phyloP scores from a whole-genome alignment of 2,888 invertebrate species.

The Heliconius hortense region DNA sequence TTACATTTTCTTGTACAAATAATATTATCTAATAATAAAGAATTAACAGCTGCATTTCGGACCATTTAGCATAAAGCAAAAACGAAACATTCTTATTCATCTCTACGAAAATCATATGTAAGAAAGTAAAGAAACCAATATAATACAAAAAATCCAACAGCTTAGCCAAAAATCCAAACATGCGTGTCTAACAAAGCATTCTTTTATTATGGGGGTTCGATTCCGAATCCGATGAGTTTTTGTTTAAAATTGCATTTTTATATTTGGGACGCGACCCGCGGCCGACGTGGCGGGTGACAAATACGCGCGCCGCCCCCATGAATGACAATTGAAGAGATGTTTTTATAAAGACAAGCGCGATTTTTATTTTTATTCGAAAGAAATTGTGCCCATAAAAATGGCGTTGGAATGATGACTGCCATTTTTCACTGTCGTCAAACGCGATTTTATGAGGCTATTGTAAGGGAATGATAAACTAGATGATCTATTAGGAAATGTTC shows the following conservation, averaged over 20 bases:
- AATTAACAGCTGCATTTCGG: too few species aligned
- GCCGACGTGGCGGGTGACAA: constrained; percentile 77
- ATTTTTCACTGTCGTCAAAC: constrained; percentile 78
- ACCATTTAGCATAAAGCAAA: not conserved
- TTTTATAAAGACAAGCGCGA: constrained; percentile 77
- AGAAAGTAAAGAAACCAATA: not conserved
- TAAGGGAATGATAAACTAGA: constrained; percentile 37
- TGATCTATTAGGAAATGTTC: constrained; percentile 11
- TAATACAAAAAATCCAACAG: constrained; percentile 20
- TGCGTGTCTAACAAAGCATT: constrained; percentile 64
- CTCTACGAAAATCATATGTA: not conserved
- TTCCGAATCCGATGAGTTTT: constrained; percentile 62
- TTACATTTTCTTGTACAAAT: not conserved
- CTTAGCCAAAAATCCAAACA: constrained; percentile 41
- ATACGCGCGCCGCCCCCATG: constrained; percentile 78
- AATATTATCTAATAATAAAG: too few species aligned
- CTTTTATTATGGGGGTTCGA: constrained; percentile 77
- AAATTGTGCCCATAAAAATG: constrained; percentile 80
- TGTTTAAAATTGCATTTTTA: constrained; percentile 82
- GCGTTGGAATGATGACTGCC: constrained; percentile 78
- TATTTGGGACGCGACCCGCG: constrained; percentile 78
- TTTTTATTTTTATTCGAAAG: constrained; percentile 80
- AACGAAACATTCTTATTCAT: not conserved
- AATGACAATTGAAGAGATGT: constrained; percentile 82
- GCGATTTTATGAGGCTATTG: constrained; percentile 74